Base-by-base conservation (phyloP, 2,888 invertebrate species). In the Venustoraphidia nigricollis region DNA sequence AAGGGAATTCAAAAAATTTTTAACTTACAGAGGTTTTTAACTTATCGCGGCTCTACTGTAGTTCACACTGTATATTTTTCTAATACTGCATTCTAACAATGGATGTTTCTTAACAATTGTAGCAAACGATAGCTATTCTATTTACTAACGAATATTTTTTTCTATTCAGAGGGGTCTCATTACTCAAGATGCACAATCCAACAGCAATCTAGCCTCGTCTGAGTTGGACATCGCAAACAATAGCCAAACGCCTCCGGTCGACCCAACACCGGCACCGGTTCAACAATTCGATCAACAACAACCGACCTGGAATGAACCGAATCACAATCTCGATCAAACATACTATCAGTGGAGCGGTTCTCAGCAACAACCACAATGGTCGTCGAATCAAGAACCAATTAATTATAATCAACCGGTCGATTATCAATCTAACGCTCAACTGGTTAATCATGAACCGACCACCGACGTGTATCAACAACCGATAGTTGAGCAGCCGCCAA, bases 331-430 rank as follows among this genome's bases (percentile, higher is more conserved):
- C 37, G 58, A 59, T 53, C 56, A 52, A 45, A 49, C 41, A 42
- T 36, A 9, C 17, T 27, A 42, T 10, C 46, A 34, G 17, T 34
- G 27, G 35, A 35, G 58, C 50, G 62, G 62, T 60, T 47, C 57
- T 37, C 56, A 57, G 48, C 59, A 58, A 48, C 58, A 58, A 47
- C 50, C 50, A 45, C 56, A 56, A 51, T 56, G 58, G 57, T 48
- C 46, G 56, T 57, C 10, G 13, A 38, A 50, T 45, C 50, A 47
- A 11, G 58, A 59, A 14, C 52, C 58, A 37, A 60, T 60, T 41
- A 59, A 59, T 51, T 56, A 57, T 53, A 56, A 51, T 48, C 59
- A 60, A 34, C 62, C 59, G 36, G 47, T 56, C n/a, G 64, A 63
- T 53, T 17, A 46, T n/a, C 45, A 46, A 34, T 58, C 59, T 45